phyloP scores from a whole-genome alignment of 2,888 invertebrate species.

The Cistogaster globosa region DNA sequence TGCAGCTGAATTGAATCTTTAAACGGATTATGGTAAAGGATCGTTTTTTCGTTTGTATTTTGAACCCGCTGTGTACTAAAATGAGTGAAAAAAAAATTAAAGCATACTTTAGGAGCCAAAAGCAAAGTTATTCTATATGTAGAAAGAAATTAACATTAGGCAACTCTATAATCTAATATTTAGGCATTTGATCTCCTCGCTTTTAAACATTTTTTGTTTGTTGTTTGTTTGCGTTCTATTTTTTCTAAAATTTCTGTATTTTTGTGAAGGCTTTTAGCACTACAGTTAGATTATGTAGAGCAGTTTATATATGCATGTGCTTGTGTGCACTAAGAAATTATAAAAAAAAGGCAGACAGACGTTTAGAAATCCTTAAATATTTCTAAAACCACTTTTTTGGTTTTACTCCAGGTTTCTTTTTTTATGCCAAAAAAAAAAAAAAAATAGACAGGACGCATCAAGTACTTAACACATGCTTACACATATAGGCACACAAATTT shows the following conservation, averaged over 20 bases:
- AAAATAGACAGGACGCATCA: slow-evolving; percentile 58
- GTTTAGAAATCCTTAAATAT: slow-evolving; percentile 41
- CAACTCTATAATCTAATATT: no score
- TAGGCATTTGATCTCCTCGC: no score
- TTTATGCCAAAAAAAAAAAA: slow-evolving; percentile 48
- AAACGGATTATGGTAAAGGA: no score
- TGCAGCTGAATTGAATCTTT: no score
- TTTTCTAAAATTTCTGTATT: neutral
- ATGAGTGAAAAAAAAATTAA: no score
- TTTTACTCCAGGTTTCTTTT: neutral
- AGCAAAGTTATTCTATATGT: no score
- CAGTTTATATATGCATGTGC: neutral
- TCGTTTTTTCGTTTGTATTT: no score
- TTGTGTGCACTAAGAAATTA: neutral
- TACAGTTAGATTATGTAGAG: neutral
- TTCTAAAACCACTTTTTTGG: neutral
- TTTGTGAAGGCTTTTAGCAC: slow-evolving; percentile 31
- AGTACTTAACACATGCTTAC: slow-evolving; percentile 53
- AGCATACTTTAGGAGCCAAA: no score
- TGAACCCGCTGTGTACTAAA: no score
- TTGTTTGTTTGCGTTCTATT: neutral
- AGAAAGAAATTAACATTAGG: no score
- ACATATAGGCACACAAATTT: slow-evolving; percentile 7
- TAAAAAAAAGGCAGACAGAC: slow-evolving; percentile 7
- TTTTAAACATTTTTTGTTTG: no score